Evolutionary conservation across 2,113 vertebrate species (phyloP).

Genomic region (Anarrhichthys ocellatus): DNA sequence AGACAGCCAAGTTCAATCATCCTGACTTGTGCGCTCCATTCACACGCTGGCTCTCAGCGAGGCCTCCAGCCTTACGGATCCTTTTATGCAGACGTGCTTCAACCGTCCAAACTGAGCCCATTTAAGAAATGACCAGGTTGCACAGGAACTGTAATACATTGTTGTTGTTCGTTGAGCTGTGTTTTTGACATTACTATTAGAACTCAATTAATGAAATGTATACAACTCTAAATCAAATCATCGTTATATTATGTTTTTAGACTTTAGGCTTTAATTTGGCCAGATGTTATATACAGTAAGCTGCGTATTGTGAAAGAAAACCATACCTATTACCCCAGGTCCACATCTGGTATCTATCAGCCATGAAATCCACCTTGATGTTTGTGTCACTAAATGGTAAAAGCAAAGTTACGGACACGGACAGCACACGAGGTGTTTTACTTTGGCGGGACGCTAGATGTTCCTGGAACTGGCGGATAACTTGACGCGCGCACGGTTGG

Average conservation of each 20-base stretch:
- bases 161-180: background rate
- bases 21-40: slow-evolving; percentile 63
- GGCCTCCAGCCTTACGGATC: slow-evolving; percentile 33
- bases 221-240: background rate
- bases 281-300: background rate
- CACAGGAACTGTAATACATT: background rate
- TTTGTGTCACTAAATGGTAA: slow-evolving; percentile 74
- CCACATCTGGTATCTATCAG: slow-evolving; percentile 52
- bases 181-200: background rate
- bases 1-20: slow-evolving; percentile 77
- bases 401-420: slow-evolving; percentile 33
- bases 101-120: slow-evolving; percentile 15
- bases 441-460: slow-evolving; percentile 65
- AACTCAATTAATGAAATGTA: background rate
- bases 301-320: background rate
- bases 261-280: background rate
- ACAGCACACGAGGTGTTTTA: slow-evolving; percentile 65
- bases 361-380: slow-evolving; percentile 51
- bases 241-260: background rate
- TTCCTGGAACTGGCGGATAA: slow-evolving; percentile 71
- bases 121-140: background rate
- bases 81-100: slow-evolving; percentile 40
- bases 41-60: slow-evolving; percentile 41
- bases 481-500: slow-evolving; percentile 68
- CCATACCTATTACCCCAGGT: background rate